Conservation (phyloP, 2,888 invertebrate genomes). For the Diarsia mendica region DNA sequence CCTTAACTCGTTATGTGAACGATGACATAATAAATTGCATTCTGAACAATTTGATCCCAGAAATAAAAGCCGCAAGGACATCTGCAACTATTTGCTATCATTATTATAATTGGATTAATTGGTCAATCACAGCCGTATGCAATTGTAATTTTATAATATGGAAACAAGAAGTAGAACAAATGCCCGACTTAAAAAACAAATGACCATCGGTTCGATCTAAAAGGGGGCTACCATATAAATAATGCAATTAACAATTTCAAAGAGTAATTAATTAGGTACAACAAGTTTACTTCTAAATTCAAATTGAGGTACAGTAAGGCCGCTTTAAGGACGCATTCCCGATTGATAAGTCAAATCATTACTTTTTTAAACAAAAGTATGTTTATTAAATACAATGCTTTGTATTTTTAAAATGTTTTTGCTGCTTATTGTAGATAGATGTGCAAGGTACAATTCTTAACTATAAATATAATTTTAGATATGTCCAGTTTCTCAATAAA, state of each 20-base stretch:
- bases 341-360: too few species aligned
- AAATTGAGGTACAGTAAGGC: too few species aligned
- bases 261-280: background rate
- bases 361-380: too few species aligned
- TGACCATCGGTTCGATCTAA: background rate
- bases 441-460: too few species aligned
- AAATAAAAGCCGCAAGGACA: conserved; percentile 30
- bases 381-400: too few species aligned
- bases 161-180: conserved; percentile 5
- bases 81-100: conserved; percentile 9
- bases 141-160: background rate
- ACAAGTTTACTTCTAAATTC: too few species aligned
- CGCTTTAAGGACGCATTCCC: too few species aligned
- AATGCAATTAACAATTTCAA: background rate
- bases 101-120: conserved; percentile 37
- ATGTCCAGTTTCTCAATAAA: too few species aligned
- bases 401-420: too few species aligned
- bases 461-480: too few species aligned
- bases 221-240: too few species aligned
- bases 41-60: conserved; percentile 22
- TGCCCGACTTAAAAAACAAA: background rate
- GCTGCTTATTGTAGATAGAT: too few species aligned
- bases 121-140: conserved; percentile 31
- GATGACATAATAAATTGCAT: conserved; percentile 24
- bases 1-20: background rate